Evolutionary conservation across 2,797 vertebrate species (phyloP), one percentile per base, ranked within the genome.

Genomic region (Ptychadena robeensis): DNA sequence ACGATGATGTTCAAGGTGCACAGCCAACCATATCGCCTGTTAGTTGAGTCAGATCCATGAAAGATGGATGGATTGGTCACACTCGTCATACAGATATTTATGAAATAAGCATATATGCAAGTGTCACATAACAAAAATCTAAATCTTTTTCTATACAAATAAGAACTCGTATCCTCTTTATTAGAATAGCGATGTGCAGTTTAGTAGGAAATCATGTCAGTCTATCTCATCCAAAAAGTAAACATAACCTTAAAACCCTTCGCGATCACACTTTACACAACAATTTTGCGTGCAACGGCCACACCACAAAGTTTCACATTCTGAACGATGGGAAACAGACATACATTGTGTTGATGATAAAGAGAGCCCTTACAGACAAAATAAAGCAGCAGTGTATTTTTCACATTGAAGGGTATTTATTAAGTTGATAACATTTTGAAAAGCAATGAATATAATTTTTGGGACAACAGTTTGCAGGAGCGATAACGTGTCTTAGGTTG

Each of bases 391-490:
- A 64, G 48, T 87, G 89, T 94, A 91, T 94, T 94, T 95, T 94
- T 93, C 92, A 92, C 87, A 83, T 75, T 71, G 90, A 91, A 93
- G 92, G 93, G 92, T 93, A 92, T 95, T 96, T 96, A 93, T 96
- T 95, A 95, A 94, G 93, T 94, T 94, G 96, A 96, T 96, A 96
- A 95, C 92, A 92, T 93, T 94, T 94, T 93, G 93, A 96, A 95
- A 96, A 95, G 95, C 94, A 95, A 96, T 96, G 95, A 96, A 95
- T 95, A 95, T 96, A 89, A 95, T 95, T 95, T 94, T 95, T 92
- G 92, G 93, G 93, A 95, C 93, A 94, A 90, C 92, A 95, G 93
- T 96, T 94, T 92, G 87, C 90, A 87, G 87, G 87, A 86, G 92
- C 91, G 94, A 97, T 97, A 97, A 96, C 95, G 91, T 86, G 89